Conservation (phyloP, 2,888 invertebrate species). For the Microctonus aethiopoides region DNA sequence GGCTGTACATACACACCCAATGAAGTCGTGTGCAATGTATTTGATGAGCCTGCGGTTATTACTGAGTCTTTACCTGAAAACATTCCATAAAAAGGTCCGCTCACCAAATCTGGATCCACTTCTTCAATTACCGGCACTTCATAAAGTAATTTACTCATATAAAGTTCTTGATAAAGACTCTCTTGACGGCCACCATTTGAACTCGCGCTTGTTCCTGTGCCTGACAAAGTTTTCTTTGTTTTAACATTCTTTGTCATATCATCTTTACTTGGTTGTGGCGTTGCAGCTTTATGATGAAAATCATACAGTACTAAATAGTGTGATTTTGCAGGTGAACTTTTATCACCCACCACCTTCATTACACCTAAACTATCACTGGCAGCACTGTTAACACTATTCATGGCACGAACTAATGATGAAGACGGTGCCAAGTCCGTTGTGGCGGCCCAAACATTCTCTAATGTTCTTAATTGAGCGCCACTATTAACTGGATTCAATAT, state of each 20-base stretch:
- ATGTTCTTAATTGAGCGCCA: constrained; percentile 52
- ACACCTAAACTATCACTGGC: constrained; percentile 67
- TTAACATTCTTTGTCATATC: constrained; percentile 65
- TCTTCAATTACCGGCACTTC: constrained; percentile 65
- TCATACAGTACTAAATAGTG: constrained; percentile 77
- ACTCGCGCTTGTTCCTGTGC: constrained; percentile 70
- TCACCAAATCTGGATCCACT: constrained; percentile 61
- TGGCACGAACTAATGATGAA: constrained; percentile 74
- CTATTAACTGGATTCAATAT: constrained; percentile 44
- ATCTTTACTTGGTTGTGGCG: constrained; percentile 66
- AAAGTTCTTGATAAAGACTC: constrained; percentile 63
- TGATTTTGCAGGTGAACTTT: constrained; percentile 56
- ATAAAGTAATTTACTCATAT: constrained; percentile 62
- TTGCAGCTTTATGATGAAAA: constrained; percentile 73
- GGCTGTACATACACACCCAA: constrained; percentile 36
- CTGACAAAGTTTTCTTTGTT: constrained; percentile 65
- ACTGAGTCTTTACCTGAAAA: constrained; percentile 51
- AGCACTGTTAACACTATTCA: constrained; percentile 82
- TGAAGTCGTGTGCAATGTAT: constrained; percentile 52
- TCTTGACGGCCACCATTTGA: constrained; percentile 65
- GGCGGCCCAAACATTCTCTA: constrained; percentile 64
- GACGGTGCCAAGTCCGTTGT: constrained; percentile 61
- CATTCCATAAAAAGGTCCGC: constrained; percentile 57
- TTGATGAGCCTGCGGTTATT: constrained; percentile 60
- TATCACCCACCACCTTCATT: constrained; percentile 67